phyloP scores from a whole-genome alignment of 2,797 vertebrate species.

The Alectoris magna region DNA sequence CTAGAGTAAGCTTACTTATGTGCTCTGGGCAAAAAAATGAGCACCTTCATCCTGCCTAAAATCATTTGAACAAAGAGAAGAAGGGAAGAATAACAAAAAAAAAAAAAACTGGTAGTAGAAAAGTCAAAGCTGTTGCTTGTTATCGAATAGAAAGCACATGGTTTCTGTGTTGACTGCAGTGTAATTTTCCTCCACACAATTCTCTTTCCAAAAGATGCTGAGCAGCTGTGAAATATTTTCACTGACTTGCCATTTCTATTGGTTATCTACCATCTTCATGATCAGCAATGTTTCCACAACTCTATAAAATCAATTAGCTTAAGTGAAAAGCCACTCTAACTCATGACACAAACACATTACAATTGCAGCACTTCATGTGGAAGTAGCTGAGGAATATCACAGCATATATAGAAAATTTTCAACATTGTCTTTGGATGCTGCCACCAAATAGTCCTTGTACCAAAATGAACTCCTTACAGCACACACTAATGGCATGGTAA shows the following conservation, averaged over 20 bases:
- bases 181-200: background rate
- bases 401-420: background rate
- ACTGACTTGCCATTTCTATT: background rate
- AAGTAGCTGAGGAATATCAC: background rate
- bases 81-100: background rate
- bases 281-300: rapidly evolving
- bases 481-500: background rate
- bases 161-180: background rate
- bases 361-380: slow-evolving; percentile 10
- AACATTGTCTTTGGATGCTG: background rate
- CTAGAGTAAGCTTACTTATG: background rate
- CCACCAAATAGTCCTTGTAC: background rate
- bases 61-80: background rate
- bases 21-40: background rate
- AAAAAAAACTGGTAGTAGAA: background rate
- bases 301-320: background rate
- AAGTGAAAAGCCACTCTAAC: background rate
- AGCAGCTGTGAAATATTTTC: background rate
- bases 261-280: background rate
- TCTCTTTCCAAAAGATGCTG: background rate
- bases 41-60: background rate
- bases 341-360: slow-evolving; percentile 13
- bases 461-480: background rate
- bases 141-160: background rate
- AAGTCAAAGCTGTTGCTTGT: background rate